A percentile compares a stretch with the other conserved stretches of the same genome.
Conservation (phyloP, 1,140 invertebrate species). For the Atopsyche davidsoni region DNA sequence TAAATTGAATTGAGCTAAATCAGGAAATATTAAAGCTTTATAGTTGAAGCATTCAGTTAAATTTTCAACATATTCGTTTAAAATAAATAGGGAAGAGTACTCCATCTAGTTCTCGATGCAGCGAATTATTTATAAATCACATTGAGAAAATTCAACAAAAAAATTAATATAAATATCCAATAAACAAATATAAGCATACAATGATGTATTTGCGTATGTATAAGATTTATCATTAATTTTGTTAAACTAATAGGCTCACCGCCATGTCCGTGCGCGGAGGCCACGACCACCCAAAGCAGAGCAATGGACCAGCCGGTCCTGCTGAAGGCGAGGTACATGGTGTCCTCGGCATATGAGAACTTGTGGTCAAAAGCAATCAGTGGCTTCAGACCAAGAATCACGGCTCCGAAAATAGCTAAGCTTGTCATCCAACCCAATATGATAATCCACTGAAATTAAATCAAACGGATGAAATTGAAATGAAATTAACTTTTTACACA, state of each 20-base stretch:
- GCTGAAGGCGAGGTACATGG: slow-evolving; percentile 57
- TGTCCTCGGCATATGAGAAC: slow-evolving; percentile 38
- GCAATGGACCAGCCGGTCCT: slow-evolving; percentile 55
- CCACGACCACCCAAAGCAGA: slow-evolving; percentile 63
- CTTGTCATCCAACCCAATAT: slow-evolving; percentile 30
- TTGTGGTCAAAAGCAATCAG: slow-evolving; percentile 29
- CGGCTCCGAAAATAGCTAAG: slow-evolving; percentile 31
- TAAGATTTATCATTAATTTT: too few species aligned
- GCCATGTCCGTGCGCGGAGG: slow-evolving; percentile 58
- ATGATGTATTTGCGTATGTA: too few species aligned
- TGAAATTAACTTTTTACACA: not conserved
- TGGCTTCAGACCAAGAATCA: slow-evolving; percentile 33
- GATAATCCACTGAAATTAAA: slow-evolving; percentile 19
- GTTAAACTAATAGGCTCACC: slow-evolving; percentile 38
- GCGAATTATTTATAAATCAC: too few species aligned
- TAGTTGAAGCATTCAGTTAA: too few species aligned
- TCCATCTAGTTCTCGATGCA: too few species aligned
- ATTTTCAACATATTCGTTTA: too few species aligned
- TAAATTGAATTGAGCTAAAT: too few species aligned
- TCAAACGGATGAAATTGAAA: slow-evolving; percentile 1
- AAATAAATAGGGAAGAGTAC: too few species aligned
- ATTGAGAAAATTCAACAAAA: too few species aligned
- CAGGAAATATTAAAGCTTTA: too few species aligned
- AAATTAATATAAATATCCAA: too few species aligned
- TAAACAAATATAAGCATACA: too few species aligned